Conservation (phyloP, 2,888 invertebrate genomes). For the Charanyca ferruginea region DNA sequence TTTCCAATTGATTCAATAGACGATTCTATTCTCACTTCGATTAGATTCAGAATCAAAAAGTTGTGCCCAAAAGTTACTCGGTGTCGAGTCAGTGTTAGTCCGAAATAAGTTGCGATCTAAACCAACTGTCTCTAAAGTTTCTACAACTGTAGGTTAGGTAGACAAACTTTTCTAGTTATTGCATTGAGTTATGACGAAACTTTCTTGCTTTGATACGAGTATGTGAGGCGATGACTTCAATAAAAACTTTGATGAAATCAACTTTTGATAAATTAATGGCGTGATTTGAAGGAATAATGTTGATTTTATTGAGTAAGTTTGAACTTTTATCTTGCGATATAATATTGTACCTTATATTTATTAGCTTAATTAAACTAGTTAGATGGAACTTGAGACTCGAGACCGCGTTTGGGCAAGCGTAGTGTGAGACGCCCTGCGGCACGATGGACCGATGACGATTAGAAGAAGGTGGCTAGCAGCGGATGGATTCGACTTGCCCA, state of each 20-base stretch:
- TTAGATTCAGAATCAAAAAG: slow-evolving; percentile 34
- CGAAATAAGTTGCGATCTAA: slow-evolving; percentile 49
- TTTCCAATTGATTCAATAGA: slow-evolving; percentile 18
- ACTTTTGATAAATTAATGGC: slow-evolving; percentile 15
- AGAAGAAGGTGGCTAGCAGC: too few species aligned
- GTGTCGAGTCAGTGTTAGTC: slow-evolving; percentile 34
- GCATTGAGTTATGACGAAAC: slow-evolving; percentile 49
- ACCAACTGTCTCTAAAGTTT: slow-evolving; percentile 51
- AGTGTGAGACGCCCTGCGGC: too few species aligned
- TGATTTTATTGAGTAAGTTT: not conserved
- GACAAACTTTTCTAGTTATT: slow-evolving; percentile 53
- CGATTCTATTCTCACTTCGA: slow-evolving; percentile 1
- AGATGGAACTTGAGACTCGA: too few species aligned
- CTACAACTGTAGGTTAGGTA: slow-evolving; percentile 35
- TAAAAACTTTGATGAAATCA: slow-evolving; percentile 30
- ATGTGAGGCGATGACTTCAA: slow-evolving; percentile 23
- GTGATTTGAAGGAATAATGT: not conserved
- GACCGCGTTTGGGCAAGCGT: too few species aligned
- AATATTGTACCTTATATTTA: too few species aligned
- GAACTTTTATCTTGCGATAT: not conserved
- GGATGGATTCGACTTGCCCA: too few species aligned
- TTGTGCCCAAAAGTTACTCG: slow-evolving; percentile 31
- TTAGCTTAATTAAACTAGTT: not conserved
- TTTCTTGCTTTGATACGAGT: slow-evolving; percentile 37
- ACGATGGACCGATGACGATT: too few species aligned